Evolutionary conservation across 2,888 invertebrate species (phyloP).

Genomic region (Melieria omissa): DNA sequence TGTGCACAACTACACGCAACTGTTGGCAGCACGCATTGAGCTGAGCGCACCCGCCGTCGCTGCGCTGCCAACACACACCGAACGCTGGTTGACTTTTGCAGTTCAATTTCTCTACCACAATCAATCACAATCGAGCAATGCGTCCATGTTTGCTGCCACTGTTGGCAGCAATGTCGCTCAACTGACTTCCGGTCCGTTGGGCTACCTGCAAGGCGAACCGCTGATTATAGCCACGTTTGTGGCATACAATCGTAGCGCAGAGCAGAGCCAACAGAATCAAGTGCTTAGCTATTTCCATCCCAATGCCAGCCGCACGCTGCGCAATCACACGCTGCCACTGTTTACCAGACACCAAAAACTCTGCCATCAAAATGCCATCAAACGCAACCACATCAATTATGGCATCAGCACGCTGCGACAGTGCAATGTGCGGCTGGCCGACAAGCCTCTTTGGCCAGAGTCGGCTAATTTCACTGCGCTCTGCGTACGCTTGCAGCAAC

Average conservation of each 20-base stretch:
- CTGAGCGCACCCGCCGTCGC: constrained; percentile 15
- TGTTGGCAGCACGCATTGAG: constrained; percentile 41
- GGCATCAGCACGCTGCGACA: constrained; percentile 56
- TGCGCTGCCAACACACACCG: constrained; percentile 10
- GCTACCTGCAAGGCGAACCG: constrained; percentile 57
- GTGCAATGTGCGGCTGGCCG: constrained; percentile 53
- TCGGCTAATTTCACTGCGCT: constrained; percentile 56
- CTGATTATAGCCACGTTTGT: constrained; percentile 54
- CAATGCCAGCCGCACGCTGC: constrained; percentile 33
- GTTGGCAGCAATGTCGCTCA: neutral
- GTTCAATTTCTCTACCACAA: constrained; percentile 48
- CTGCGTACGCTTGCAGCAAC: constrained; percentile 56
- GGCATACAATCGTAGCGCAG: constrained; percentile 47
- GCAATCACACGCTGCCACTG: constrained; percentile 45
- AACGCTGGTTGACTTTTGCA: constrained; percentile 53
- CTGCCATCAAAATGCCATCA: constrained; percentile 37
- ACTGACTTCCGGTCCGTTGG: constrained; percentile 58
- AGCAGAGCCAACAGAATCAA: constrained; percentile 40
- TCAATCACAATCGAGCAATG: constrained; percentile 20
- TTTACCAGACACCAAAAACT: constrained; percentile 40
- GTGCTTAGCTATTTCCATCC: constrained; percentile 55
- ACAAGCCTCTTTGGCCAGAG: constrained; percentile 37
- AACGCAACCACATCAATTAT: constrained; percentile 50
- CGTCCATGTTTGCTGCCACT: neutral
- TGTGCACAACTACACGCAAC: constrained; percentile 52